Conservation (phyloP, 2,113 vertebrate genomes). For the Bufo gargarizans region DNA sequence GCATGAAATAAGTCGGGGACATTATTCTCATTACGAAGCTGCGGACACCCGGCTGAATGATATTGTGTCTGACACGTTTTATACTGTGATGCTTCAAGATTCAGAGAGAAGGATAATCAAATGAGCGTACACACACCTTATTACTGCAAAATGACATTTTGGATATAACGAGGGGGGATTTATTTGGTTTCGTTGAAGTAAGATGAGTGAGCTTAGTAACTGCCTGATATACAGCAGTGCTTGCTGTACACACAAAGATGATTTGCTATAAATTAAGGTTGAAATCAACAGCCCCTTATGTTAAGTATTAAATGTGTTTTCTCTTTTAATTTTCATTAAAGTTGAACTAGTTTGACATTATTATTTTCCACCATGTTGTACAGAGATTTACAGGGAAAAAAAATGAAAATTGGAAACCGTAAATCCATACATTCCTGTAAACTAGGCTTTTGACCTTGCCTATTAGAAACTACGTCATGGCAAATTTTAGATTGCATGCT, state of each 20-base stretch:
- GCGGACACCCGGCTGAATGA: conserved; percentile 1
- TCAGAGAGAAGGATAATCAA: background rate
- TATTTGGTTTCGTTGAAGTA: conserved; percentile 8
- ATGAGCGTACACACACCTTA: background rate
- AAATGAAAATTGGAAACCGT: too few species aligned
- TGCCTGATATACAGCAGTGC: background rate
- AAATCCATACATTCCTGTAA: background rate
- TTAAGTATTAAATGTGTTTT: background rate
- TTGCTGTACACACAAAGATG: background rate
- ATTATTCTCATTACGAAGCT: background rate
- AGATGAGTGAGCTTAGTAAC: background rate
- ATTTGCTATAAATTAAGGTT: background rate
- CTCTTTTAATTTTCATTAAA: conserved; percentile 5
- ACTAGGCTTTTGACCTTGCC: background rate
- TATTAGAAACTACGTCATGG: background rate
- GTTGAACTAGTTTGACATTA: background rate
- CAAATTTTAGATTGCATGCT: background rate
- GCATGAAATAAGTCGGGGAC: conserved; percentile 9
- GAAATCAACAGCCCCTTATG: background rate
- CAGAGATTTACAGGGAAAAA: background rate
- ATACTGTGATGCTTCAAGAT: conserved; percentile 1
- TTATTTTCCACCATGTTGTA: background rate
- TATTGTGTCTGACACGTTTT: conserved; percentile 2
- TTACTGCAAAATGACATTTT: conserved; percentile 2
- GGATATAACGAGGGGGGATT: background rate